Evolutionary conservation across 2,797 vertebrate species (phyloP).

Genomic region (Pangasius krempfi): DNA sequence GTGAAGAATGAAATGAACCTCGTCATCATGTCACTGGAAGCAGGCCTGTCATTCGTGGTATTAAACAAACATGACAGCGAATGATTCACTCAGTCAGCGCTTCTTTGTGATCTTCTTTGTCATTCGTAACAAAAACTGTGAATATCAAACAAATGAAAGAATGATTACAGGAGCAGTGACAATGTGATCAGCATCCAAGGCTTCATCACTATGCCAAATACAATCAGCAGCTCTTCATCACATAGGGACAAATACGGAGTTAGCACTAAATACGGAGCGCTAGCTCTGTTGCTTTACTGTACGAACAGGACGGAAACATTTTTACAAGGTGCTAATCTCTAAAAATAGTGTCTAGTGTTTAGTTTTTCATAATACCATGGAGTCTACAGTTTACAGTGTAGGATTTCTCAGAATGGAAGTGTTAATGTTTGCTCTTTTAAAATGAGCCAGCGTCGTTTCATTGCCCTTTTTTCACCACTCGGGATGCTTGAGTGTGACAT

Average conservation of each 20-base stretch:
- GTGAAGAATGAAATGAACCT: background rate
- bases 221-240: background rate
- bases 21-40: conserved; percentile 3
- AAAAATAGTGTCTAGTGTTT: background rate
- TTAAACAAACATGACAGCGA: conserved; percentile 14
- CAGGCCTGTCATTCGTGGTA: background rate
- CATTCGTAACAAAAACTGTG: background rate
- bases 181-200: background rate
- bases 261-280: background rate
- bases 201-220: background rate
- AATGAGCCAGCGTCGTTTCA: conserved; percentile 24
- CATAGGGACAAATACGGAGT: background rate
- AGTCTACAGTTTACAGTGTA: background rate
- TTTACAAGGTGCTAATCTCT: background rate
- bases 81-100: background rate
- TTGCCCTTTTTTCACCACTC: conserved; percentile 34
- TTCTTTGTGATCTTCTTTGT: background rate
- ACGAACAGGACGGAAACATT: background rate
- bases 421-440: conserved; percentile 43
- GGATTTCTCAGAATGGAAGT: conserved; percentile 11
- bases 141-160: background rate
- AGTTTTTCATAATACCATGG: background rate
- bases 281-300: background rate
- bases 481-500: conserved; percentile 42
- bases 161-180: background rate